phyloP scores from a whole-genome alignment of 2,113 vertebrate species.

The Xyrauchen texanus region DNA sequence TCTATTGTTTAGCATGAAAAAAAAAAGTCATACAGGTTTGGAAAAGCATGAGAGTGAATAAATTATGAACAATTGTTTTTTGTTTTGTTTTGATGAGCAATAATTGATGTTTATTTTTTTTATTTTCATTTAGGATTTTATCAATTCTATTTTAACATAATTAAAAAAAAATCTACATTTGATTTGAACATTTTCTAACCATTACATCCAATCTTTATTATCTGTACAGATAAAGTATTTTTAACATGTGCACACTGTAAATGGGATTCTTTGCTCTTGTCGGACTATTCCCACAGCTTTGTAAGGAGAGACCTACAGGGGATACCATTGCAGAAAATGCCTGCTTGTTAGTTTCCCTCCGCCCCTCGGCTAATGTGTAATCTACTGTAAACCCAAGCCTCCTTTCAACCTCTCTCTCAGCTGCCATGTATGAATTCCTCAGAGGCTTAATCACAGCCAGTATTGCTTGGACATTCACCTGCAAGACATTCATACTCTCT shows the following conservation, averaged over 20 bases:
- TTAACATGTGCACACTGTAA: background rate
- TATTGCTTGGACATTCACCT: slow-evolving; percentile 39
- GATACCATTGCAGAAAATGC: slow-evolving; percentile 37
- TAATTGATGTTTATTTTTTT: too few relatives aligned
- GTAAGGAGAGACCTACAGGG: slow-evolving; percentile 39
- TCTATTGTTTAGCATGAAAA: too few relatives aligned
- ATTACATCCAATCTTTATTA: background rate
- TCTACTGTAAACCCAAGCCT: slow-evolving; percentile 49
- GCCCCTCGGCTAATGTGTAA: slow-evolving; percentile 49
- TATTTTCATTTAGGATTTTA: too few relatives aligned
- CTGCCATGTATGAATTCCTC: slow-evolving; percentile 52
- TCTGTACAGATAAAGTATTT: background rate
- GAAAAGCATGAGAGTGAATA: too few relatives aligned
- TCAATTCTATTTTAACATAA: too few relatives aligned
- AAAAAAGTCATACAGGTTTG: too few relatives aligned
- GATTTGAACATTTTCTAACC: too few relatives aligned
- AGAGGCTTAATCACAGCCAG: slow-evolving; percentile 42
- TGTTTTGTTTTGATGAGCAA: too few relatives aligned
- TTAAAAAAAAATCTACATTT: too few relatives aligned
- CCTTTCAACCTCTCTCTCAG: slow-evolving; percentile 11
- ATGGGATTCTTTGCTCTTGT: background rate
- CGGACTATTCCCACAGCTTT: slow-evolving; percentile 29
- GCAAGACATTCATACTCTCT: slow-evolving; percentile 28
- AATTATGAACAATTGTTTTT: too few relatives aligned
- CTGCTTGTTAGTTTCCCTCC: slow-evolving; percentile 35